phyloP scores from a whole-genome alignment of 2,888 invertebrate species.

The Perithous albicinctus region DNA sequence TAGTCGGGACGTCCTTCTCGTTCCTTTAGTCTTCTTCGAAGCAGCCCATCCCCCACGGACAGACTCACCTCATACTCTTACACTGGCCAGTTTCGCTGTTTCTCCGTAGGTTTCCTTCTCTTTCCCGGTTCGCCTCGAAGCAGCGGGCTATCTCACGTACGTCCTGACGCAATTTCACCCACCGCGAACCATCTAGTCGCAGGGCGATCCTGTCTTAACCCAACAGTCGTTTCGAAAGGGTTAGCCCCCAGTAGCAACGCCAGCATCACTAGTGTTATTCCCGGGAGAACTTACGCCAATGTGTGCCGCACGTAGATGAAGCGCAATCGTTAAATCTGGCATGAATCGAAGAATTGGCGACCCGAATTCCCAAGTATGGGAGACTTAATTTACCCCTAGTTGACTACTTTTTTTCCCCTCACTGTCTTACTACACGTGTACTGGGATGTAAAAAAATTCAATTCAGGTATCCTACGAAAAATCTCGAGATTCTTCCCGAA shows the following conservation, averaged over 20 bases:
- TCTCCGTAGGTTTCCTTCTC: conserved; percentile 56
- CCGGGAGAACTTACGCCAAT: conserved; percentile 28
- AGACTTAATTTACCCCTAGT: neutral
- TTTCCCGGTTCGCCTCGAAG: conserved; percentile 64
- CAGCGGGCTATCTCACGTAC: conserved; percentile 69
- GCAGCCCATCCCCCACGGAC: conserved; percentile 59
- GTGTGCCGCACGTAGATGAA: conserved; percentile 60
- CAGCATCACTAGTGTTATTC: conserved; percentile 1
- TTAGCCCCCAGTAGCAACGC: conserved; percentile 48
- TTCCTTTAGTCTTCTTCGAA: conserved; percentile 66
- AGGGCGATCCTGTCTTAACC: conserved; percentile 50
- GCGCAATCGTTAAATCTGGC: conserved; percentile 75
- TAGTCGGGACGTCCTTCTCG: conserved; percentile 72
- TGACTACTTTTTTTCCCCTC: conserved; percentile 17
- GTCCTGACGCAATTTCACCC: conserved; percentile 67
- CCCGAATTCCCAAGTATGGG: conserved; percentile 38
- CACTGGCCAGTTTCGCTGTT: conserved; percentile 34
- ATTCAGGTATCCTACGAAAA: no score
- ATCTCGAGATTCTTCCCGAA: no score
- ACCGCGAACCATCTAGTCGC: conserved; percentile 53
- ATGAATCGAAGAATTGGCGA: conserved; percentile 71
- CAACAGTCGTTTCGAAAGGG: conserved; percentile 66
- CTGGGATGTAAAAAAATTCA: conserved; percentile 32
- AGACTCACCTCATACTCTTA: conserved; percentile 58
- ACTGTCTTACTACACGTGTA: conserved; percentile 19